These are phyloP conservation scores for Ganaspis sp. DNA, from an alignment of 1,140 invertebrate species.

Conservation along the genomic window DNA sequence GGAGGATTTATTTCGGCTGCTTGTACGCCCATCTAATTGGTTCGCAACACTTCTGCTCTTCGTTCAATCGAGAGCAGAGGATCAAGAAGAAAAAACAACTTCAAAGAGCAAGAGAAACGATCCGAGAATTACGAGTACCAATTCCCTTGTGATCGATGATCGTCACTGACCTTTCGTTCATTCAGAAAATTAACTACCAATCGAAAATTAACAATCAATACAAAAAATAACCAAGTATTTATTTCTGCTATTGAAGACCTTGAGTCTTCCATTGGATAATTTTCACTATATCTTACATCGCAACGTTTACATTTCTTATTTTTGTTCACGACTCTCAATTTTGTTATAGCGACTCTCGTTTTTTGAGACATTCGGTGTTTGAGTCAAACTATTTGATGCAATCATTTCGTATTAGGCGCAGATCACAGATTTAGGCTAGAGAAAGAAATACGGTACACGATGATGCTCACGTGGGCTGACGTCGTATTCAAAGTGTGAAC, in stretches of 20 bases:
- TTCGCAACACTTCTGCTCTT: constrained; percentile 56
- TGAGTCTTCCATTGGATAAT: not conserved
- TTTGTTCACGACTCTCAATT: too few species aligned
- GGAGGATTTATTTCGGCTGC: constrained; percentile 63
- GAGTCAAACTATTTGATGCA: not conserved
- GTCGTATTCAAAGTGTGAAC: constrained; percentile 51
- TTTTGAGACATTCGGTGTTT: too few species aligned
- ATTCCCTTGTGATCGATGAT: constrained; percentile 26
- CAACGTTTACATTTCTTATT: not conserved
- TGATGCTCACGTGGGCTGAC: constrained; percentile 24
- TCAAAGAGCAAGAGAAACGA: constrained; percentile 11
- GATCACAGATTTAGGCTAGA: not conserved
- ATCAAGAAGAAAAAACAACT: not conserved
- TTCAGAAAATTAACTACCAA: constrained; percentile 1
- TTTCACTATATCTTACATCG: too few species aligned
- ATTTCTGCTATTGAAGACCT: not conserved
- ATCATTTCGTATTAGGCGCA: not conserved
- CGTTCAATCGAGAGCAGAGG: constrained; percentile 31
- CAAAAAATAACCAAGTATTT: not conserved
- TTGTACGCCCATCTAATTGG: constrained; percentile 71
- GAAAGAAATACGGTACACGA: not conserved
- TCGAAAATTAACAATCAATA: constrained; percentile 17
- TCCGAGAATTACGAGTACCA: constrained; percentile 21
- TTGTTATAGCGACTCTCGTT: too few species aligned
- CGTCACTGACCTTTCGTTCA: constrained; percentile 19